phyloP scores from a whole-genome alignment of 2,888 invertebrate genomes.

The Aphodius sticticus region DNA sequence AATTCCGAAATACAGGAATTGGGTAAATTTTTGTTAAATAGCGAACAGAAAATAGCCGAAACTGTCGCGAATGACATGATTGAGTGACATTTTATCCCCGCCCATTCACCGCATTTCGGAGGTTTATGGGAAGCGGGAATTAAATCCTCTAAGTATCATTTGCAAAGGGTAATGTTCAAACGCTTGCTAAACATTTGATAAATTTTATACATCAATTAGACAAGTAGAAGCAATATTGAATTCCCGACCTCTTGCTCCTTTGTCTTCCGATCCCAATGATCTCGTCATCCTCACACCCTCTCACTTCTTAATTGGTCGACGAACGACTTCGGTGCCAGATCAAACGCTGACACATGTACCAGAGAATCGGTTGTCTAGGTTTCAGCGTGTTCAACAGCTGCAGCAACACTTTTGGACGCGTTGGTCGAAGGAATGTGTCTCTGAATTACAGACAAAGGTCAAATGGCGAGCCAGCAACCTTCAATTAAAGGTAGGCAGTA shows the following conservation, averaged over 20 bases:
- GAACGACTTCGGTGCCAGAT: conserved; percentile 45
- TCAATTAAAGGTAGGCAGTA: not conserved
- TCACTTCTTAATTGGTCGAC: conserved; percentile 44
- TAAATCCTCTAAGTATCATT: too few relatives aligned
- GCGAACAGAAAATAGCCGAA: too few relatives aligned
- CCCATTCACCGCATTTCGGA: too few relatives aligned
- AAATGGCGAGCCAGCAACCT: conserved; percentile 40
- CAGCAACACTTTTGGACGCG: too few relatives aligned
- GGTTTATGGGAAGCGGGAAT: too few relatives aligned
- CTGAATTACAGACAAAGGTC: conserved; percentile 41
- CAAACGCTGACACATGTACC: conserved; percentile 40
- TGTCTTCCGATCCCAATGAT: conserved; percentile 45
- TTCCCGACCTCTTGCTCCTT: conserved; percentile 44
- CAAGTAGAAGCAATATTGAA: conserved; percentile 48
- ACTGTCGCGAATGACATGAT: too few relatives aligned
- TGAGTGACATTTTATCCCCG: not conserved
- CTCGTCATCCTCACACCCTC: conserved; percentile 40
- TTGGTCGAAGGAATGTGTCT: conserved; percentile 44
- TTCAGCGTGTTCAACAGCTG: too few relatives aligned
- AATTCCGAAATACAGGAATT: not conserved
- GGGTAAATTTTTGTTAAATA: conserved; percentile 15
- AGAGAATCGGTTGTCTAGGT: conserved; percentile 39
- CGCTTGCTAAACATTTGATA: conserved; percentile 42
- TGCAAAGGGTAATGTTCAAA: too few relatives aligned
- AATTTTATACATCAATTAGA: conserved; percentile 42